phyloP scores from a whole-genome alignment of 2,797 vertebrate species.

The Typhlichthys subterraneus region DNA sequence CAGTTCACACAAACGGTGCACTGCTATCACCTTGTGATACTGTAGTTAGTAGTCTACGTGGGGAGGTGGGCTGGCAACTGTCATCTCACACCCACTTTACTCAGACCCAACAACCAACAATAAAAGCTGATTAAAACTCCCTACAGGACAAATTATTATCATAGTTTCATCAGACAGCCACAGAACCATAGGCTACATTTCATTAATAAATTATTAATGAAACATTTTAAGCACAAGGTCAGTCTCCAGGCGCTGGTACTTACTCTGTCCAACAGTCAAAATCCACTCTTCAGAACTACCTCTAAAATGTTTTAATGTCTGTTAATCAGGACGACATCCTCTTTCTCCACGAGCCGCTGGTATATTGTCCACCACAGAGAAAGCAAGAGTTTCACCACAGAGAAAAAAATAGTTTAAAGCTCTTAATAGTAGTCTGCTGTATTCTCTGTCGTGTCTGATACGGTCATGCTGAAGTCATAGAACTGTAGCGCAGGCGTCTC shows the following conservation, averaged over 20 bases:
- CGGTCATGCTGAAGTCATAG: not conserved
- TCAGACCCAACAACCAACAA: constrained; percentile 51
- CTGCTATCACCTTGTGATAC: constrained; percentile 71
- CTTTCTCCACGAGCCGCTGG: constrained; percentile 30
- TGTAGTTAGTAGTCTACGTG: constrained; percentile 46
- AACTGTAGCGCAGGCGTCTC: constrained; percentile 62
- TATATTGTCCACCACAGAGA: constrained; percentile 54
- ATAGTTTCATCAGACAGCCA: constrained; percentile 57
- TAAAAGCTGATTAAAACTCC: constrained; percentile 40
- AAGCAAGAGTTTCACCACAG: constrained; percentile 21
- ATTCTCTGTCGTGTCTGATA: constrained; percentile 53
- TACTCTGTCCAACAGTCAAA: constrained; percentile 48
- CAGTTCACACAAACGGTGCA: constrained; percentile 56
- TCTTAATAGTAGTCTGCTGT: constrained; percentile 47
- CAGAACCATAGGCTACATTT: constrained; percentile 44
- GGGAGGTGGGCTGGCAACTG: constrained; percentile 49
- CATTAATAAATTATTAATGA: constrained; percentile 69
- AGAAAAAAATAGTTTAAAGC: constrained; percentile 36
- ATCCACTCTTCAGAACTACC: constrained; percentile 27
- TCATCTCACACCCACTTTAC: constrained; percentile 68
- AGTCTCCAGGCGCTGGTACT: constrained; percentile 51
- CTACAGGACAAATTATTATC: constrained; percentile 21
- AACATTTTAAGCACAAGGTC: constrained; percentile 61
- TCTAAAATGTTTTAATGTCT: constrained; percentile 26
- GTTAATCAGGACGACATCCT: constrained; percentile 29